These are phyloP conservation scores for Chaetophractus vellerosus DNA, from an alignment of 2,797 vertebrate species.

Conservation along the genomic window DNA sequence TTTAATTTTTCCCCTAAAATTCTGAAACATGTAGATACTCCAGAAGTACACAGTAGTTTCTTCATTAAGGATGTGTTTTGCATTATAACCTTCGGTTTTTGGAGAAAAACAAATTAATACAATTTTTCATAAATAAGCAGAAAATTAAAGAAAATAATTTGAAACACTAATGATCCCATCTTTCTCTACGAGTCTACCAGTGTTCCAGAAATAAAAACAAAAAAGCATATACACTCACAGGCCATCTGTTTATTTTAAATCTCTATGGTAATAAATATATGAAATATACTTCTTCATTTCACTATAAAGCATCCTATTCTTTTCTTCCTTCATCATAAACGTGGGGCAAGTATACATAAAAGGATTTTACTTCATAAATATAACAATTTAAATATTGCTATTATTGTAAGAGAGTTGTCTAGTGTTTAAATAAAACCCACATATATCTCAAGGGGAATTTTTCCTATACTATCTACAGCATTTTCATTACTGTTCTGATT, in stretches of 20 bases:
- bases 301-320: neutral
- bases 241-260: slow-evolving; percentile 24
- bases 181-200: neutral
- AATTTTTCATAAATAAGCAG: neutral
- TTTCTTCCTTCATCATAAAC: neutral
- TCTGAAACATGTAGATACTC: neutral
- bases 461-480: neutral
- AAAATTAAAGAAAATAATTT: slow-evolving; percentile 43
- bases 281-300: neutral
- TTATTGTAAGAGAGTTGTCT: neutral
- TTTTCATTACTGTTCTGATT: neutral
- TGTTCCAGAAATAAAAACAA: neutral
- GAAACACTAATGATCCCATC: neutral
- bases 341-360: neutral
- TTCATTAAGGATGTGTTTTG: neutral
- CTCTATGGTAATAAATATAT: neutral
- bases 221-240: neutral
- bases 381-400: neutral
- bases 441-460: neutral
- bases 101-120: neutral
- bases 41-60: neutral
- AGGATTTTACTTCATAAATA: neutral
- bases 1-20: neutral
- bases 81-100: neutral
- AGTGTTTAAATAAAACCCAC: neutral